Base-by-base conservation (phyloP, 1,140 invertebrate species). In the Euglossa dilemma region DNA sequence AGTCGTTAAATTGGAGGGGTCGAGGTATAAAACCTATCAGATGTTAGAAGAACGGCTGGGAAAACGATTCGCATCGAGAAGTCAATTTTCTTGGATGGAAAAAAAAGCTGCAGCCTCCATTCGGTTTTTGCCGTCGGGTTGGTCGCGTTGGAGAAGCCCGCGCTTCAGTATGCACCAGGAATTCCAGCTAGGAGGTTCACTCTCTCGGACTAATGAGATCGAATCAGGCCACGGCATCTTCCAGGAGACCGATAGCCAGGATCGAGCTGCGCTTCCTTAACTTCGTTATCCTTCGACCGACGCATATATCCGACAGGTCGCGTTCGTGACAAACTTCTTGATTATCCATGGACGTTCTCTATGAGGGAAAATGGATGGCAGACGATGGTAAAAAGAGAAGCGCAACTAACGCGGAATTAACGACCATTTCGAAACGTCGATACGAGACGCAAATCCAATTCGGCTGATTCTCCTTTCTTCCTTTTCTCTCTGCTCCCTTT, bases 181-280 rank as follows among this genome's bases (percentile, higher is more conserved):
- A 73, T 45, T 74, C 56, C 76, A 36, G 54, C 28, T 52, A 28
- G 23, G 69, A 64, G n/a, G 9, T 50, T 47, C 79, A 36, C 66
- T 25, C 70, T 70, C 25, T 74, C 70, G 57, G 43, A 18, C 23
- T 87, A 84, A 84, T 87, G 72, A 80, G 76, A 87, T 87, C 56
- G 61, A 76, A 84, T 87, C 61, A 76, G 74, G 66, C 73, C 56
- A 59, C 59, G 59, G 63, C 23, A n/a, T 50, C 25, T 28, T 72
- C 77, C 36, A 7, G 57, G 81, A 74, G 67, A 64, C 57, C 70
- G 75, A 84, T 59, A 70, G 36, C 76, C 52, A 14, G 43, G 36
- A 59, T 85, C 59, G 50, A 74, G 52, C 67, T 11, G 25, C 20
- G 45, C n/a, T 28, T 64, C 73, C 57, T 52, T 81, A 74, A 86